Evolutionary conservation across 2,113 vertebrate genomes (phyloP).

Genomic region (Misgurnus anguillicaudatus): DNA sequence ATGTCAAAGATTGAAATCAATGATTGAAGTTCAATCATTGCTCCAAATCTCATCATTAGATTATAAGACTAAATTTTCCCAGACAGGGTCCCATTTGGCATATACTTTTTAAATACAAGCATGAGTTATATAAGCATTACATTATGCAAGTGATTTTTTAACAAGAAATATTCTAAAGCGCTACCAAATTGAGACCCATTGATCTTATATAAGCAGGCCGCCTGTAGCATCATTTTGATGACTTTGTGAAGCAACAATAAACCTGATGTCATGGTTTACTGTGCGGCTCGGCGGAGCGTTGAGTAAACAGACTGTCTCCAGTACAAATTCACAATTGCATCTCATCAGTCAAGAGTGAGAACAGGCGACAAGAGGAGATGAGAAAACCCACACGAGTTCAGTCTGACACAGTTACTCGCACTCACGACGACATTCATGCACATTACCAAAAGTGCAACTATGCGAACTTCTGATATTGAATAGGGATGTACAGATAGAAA

Average conservation of each 20-base stretch:
- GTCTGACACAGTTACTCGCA: conserved; percentile 66
- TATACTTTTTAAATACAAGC: no score
- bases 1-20: no score
- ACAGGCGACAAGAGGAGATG: conserved; percentile 46
- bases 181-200: not conserved
- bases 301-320: conserved; percentile 35
- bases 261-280: conserved; percentile 27
- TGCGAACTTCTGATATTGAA: conserved; percentile 50
- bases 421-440: conserved; percentile 61
- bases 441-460: conserved; percentile 63
- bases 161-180: not conserved
- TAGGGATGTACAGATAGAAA: no score
- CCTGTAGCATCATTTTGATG: conserved; percentile 11
- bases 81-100: no score
- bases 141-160: no score
- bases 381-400: conserved; percentile 63
- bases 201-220: not conserved
- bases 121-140: no score
- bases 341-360: conserved; percentile 33
- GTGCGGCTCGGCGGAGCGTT: conserved; percentile 12
- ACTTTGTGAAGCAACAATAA: not conserved
- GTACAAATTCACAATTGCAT: conserved; percentile 23
- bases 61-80: no score
- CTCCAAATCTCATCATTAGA: no score
- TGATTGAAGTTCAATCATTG: no score